Base-by-base conservation (phyloP, 2,113 vertebrate species). In the Erythrolamprus reginae region DNA sequence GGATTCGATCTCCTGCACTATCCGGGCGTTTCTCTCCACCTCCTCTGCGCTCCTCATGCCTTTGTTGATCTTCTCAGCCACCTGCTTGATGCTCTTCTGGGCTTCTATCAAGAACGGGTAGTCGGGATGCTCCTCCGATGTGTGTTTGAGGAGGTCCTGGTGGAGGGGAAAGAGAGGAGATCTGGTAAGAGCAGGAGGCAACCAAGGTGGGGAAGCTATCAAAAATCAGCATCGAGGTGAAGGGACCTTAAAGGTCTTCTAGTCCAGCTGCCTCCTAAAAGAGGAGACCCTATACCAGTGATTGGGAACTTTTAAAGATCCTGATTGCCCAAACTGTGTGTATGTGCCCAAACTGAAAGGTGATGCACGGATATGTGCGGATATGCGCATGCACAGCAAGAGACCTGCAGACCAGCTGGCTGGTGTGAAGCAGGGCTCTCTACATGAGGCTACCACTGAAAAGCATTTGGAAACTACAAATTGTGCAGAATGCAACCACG, bases 111-210 rank as follows among this genome's bases (percentile, higher is more conserved):
- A 97, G 94, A 98, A 98, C 0, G 95, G 93, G 95, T 99, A 97
- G 94, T 99, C 99, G 0, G 99, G 99, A 94, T 99, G 99, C 93
- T 99, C 99, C 95, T 99, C 98, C 0, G 98, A 94, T 0, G 99
- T 99, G 97, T 99, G 99, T 92, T 99, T 99, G 94, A 99, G 96
- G 89, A 99, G 97, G 96, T 99, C 99, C 99, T 99, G 91, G 0
- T 42, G 91, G 61, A 55, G 55, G 61, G 61, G 55, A 1, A 82
- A 88, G 28, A 55, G 47, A 90, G 58, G 0, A 48, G 15, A 4
- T n/a, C 0, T 1, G 8, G 33, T 3, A 13, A 52, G 84, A 12
- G 70, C 10, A 1, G 7, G 1, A 24, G 45, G 8, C 17, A 4
- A 33, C 5, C 4, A 2, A 2, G 48, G 10, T 5, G 47, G 28